Base-by-base conservation (phyloP, 2,888 invertebrate genomes). In the Eupithecia tripunctaria region DNA sequence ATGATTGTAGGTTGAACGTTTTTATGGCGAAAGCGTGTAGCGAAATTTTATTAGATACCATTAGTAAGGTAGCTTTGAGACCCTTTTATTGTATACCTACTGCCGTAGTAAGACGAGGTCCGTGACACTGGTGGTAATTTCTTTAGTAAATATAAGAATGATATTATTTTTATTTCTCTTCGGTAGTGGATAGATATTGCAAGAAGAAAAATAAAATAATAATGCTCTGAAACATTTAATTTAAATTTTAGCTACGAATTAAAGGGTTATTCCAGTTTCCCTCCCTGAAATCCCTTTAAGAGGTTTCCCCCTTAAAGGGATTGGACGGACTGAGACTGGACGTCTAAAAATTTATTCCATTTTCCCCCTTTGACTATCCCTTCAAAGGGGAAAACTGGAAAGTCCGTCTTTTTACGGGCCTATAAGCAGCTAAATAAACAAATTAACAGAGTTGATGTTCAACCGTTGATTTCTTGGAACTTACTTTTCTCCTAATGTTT, bases 1-100 rank as follows among this genome's bases (percentile, higher is more conserved):
- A 14, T 71, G 36, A 21, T 18, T 47, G 51, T 6, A 36, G 32
- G 27, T 38, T 41, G 56, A n/a, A 62, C 29, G 8, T n/a, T 71
- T 69, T 71, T 67, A 71, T 36, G 36, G 27, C 18, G 15, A 27
- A 62, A 25, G 62, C 63, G 51, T 71, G 70, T 64, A 62, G 70
- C n/a, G 2, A 25, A 38, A 51, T 18, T 64, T 70, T 70, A 66
- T 38, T 36, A 29, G 36, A 8, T 21, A 18, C n/a, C n/a, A 63
- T 67, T 62, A 71, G 67, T 7, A 64, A 27, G 2, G 47, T 63
- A 67, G 36, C 47, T 63, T n/a, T 36, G 38, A 6, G 14, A 14
- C 25, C 38, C 64, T 25, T 38, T 64, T 64, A 38, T 64, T 64
- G 63, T 63, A 12, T 21, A 25, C 59, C 4, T 21, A 25, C 59